Base-by-base conservation (phyloP, 1,140 invertebrate species). In the Nebria ingens region DNA sequence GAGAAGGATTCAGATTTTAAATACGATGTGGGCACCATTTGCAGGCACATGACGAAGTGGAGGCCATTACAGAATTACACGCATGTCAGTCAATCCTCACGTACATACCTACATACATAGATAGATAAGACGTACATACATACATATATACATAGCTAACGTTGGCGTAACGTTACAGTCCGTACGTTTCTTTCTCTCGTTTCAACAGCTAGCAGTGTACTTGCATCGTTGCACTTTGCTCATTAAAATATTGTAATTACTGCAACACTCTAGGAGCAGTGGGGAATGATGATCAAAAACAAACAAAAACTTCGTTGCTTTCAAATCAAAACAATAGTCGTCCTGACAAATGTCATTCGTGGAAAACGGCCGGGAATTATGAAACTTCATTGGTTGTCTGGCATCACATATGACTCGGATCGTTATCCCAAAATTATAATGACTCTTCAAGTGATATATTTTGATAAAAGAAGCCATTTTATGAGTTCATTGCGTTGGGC, bases 181-280 rank as follows among this genome's bases (percentile, higher is more conserved):
- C 25, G 25, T 34, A 34, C n/a, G n/a, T 34, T 34, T 34, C 25
- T 34, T 9, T n/a, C 6, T 34, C 25, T 34, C 25, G 6, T 6
- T 34, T n/a, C 25, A 34, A 34, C 25, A n/a, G n/a, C n/a, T n/a
- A n/a, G n/a, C n/a, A 9, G 25, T 34, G n/a, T n/a, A 34, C 25
- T 45, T 45, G 40, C 40, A 45, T 45, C 40, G 40, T 45, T 45
- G 40, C 40, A 45, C 40, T 45, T 45, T 45, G 40, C 40, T 45
- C 40, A 45, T 45, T 45, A 45, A 45, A 45, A 45, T 45, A 45
- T 45, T 45, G 40, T 45, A 45, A 45, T 45, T 45, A 45, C 40
- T 45, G 40, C 40, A 45, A 45, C 40, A 45, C 40, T 45, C 40
- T 45, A 4, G 17, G 9, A 45, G 17, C 40, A 4, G 6, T 17